Base-by-base conservation (phyloP, 2,888 invertebrate species). In the Oegoconia quadripuncta region DNA sequence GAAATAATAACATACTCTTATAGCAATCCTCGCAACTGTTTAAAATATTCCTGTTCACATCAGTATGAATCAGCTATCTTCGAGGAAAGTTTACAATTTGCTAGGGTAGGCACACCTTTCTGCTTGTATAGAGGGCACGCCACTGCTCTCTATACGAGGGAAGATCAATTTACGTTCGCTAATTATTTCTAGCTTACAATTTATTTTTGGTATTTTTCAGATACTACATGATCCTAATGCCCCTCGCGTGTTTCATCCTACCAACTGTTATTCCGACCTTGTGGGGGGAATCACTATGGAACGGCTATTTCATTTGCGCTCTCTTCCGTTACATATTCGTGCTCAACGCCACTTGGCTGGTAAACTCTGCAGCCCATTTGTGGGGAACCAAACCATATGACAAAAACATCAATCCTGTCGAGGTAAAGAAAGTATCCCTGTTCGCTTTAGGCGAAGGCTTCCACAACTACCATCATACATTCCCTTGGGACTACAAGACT, bases 321-420 rank as follows among this genome's bases (percentile, higher is more conserved):
- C 89, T 93, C 58, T 90, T 95, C 70, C 91, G 96, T 35, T 96
- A 95, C 81, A 90, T 91, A 20, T 89, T 92, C 61, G 91, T 92
- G 1, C 88, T 97, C 37, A 94, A 97, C 73, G 91, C 92, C 39
- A 97, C 97, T 3, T 97, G 96, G 96, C 83, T 95, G 41, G 95
- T 97, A 25, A 97, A 97, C 84, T 95, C 95, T 46, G 94, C 93
- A 1, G 97, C 97, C 8, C 97, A 97, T 76, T 87, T 92, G 60
- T 93, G 91, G 84, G 93, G 94, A 36, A 81, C 83, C 53, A 91
- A 90, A 57, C 93, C 93, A 13, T 94, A 93, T 62, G 93, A 96
- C 69, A 91, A 88, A 88, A 71, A 78, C 75, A 92, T 95, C 58
- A 92, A 91, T 62, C 94, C 95, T 0, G 82, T 91, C 0, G 92